phyloP scores from a whole-genome alignment of 1,140 invertebrate species.

The Oryctes rhinoceros region DNA sequence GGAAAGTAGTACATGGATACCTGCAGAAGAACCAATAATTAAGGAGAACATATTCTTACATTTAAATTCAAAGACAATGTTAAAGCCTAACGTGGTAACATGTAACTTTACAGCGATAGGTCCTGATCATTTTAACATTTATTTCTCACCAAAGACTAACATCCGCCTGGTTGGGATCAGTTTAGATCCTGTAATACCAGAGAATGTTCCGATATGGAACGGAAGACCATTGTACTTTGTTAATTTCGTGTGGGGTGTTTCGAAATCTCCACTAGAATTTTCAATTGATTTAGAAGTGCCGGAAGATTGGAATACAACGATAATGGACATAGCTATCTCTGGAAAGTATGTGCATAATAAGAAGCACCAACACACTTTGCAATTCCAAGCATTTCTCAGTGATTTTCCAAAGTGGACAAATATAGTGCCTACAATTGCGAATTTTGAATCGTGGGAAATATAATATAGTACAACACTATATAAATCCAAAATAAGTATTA shows the following conservation, averaged over 20 bases:
- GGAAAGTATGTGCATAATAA: slow-evolving; percentile 54
- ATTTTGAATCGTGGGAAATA: slow-evolving; percentile 52
- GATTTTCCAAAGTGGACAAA: slow-evolving; percentile 58
- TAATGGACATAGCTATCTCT: slow-evolving; percentile 53
- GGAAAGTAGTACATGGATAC: slow-evolving; percentile 56
- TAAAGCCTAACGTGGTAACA: slow-evolving; percentile 41
- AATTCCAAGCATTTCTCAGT: slow-evolving; percentile 54
- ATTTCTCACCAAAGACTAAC: slow-evolving; percentile 53
- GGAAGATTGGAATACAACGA: slow-evolving; percentile 45
- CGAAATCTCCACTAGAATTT: slow-evolving; percentile 49
- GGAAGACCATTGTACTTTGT: slow-evolving; percentile 54
- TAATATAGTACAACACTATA: neutral
- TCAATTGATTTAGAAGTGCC: slow-evolving; percentile 53
- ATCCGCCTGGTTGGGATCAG: slow-evolving; percentile 53
- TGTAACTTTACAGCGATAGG: slow-evolving; percentile 52
- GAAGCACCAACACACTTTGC: slow-evolving; percentile 50
- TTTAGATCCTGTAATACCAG: slow-evolving; percentile 49
- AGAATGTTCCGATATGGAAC: slow-evolving; percentile 46
- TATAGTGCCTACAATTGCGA: slow-evolving; percentile 54
- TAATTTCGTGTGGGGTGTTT: slow-evolving; percentile 51
- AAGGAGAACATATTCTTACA: slow-evolving; percentile 49
- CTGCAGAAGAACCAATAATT: slow-evolving; percentile 54
- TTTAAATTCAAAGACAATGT: slow-evolving; percentile 49
- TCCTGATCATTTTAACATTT: slow-evolving; percentile 54
- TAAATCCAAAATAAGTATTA: neutral